Base-by-base conservation (phyloP, 1,140 invertebrate species). In the Drusus annulatus region DNA sequence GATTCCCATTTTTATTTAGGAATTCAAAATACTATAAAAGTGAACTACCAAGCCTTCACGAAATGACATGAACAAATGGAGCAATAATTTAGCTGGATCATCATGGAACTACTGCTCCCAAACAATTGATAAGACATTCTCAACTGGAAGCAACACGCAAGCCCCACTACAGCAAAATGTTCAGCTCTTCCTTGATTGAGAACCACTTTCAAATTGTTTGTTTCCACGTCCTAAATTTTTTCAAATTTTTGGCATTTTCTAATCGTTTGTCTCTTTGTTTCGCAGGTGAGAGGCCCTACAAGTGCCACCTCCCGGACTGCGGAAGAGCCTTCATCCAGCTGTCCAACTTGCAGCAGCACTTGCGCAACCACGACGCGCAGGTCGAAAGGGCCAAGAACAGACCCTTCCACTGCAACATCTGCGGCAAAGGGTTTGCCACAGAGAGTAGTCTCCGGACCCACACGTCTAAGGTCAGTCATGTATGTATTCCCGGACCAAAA, bases 291-390 rank as follows among this genome's bases (percentile, higher is more conserved):
- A 93, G 97, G 84, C 98, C 98, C 10, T 99, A 98, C 91, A 97
- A 98, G 90, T 99, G 98, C 90, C 96, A 98, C 87, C 92, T 98
- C 85, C 96, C 96, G 36, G 97, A 98, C 86, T 99, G 98, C 89
- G 97, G 97, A 25, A 92, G 97, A 84, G 97, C 97, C 78, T 99
- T 99, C 90, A 98, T 98, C 87, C 98, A 99, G 90, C 92, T 99
- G 85, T 98, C 97, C 36, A 99, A 99, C 90, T 93, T 99, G 13
- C 97, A 99, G 87, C 98, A 99, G 87, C 98, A 99, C 88, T 93
- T 99, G 82, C 91, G 97, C 80, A 99, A 98, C 90, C 98, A 99
- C 89, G 97, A 98, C 86, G 96, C 96, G 75, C 97, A 98, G 88
- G 95, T 98, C 79, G 97, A 98, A 87, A 92, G 97, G 80, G 96